Base-by-base conservation (phyloP, 2,113 vertebrate species). In the Rhabdornis inornatus region DNA sequence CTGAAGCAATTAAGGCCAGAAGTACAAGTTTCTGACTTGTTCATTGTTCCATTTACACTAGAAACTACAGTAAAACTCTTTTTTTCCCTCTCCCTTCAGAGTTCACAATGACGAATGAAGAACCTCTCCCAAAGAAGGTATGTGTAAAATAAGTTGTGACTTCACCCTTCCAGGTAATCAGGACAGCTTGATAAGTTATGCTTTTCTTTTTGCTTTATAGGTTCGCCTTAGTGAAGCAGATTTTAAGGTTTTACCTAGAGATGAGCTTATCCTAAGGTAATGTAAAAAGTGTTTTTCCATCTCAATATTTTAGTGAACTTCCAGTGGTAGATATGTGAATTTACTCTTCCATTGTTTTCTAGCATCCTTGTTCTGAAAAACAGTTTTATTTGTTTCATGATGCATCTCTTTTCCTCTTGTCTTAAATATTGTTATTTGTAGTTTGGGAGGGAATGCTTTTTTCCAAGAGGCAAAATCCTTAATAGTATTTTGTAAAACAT, bases 91-190 rank as follows among this genome's bases (percentile, higher is more conserved):
- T 44, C 72, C 13, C 39, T 95, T 96, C 91, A 99, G 98, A 97
- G 90, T 97, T 98, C 98, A 99, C 98, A 92, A 99, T 99, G 99
- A 99, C 99, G 95, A 99, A 99, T 98, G 99, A 99, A 98, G 99
- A 99, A 98, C 99, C 99, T 97, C 99, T 99, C 57, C 99, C 99
- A 71, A 99, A 99, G 98, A 99, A 99, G 98, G 99, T 99, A 97
- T 97, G 98, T 87, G 79, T 49, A 75, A 91, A 90, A 93, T 35
- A 49, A 70, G 20, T 55, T 91, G 52, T 53, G 70, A 30, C 56
- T 68, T 56, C 50, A 52, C 17, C 18, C 13, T 50, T 35, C 24
- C 27, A 23, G 24, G 44, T 87, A 37, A 25, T 68, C 33, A 15
- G 11, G 65, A 94, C 72, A 92, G 60, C 30, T 64, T 83, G 42